Evolutionary conservation across 92 coral and sea anemone species (phyloP), one percentile per base, ranked within the genome.

Genomic region (Palythoa caribaeorum): DNA sequence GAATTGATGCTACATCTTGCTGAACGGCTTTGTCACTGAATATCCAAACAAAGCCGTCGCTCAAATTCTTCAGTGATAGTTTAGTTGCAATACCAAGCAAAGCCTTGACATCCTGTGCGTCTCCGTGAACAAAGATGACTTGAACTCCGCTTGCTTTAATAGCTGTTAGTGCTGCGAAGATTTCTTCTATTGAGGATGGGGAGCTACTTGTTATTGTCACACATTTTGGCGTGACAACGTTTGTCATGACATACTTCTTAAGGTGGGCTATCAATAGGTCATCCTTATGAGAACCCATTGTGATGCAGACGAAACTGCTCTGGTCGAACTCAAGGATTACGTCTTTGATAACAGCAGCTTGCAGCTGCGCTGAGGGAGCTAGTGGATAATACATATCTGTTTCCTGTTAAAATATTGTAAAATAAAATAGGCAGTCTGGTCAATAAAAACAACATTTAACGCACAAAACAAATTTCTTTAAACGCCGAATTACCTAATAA

Each of bases 261-360:
- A 94, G 88, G 20, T 93, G 47, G n/a, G 48, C 76, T 78, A 92
- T 80, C 38, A 94, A 70, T 16, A 95, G 83, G 77, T 94, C 96
- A 48, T 91, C 73, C 35, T 89, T 87, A 12, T 91, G 77, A 3
- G 90, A 40, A 38, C 79, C 84, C 28, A 94, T 91, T 72, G 94
- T 94, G 88, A 94, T 89, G 66, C 98, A 94, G 21, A 91, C 88
- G 69, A 94, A 93, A 9, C 91, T 87, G 57, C 98, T 91, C 19
- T 93, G 89, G 52, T 91, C 93, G 71, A 84, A 91, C 63, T 94
- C 98, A 36, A 93, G 86, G 15, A 94, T 84, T 8, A 91, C 76
- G 69, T 93, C 94, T 48, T 38, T 88, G 68, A 93, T 88, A 6
- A 90, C 89, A 19, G 78, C 72, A 44, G 94, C 94, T 51, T 93